Evolutionary conservation across 2,113 vertebrate genomes (phyloP).

Genomic region (Tinamus guttatus): DNA sequence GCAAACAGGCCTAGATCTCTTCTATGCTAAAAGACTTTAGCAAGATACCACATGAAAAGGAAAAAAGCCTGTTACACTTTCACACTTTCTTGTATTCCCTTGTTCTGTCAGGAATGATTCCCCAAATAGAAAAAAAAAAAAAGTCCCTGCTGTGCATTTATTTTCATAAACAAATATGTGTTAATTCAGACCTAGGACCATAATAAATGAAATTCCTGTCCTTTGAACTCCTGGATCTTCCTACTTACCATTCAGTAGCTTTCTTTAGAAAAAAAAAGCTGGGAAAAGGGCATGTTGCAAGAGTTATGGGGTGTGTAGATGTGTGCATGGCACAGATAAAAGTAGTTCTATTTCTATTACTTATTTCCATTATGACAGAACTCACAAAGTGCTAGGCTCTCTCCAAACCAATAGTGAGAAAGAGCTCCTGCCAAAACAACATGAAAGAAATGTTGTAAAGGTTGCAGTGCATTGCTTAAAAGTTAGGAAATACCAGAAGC

Average conservation of each 20-base stretch:
- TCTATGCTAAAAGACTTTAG: not conserved
- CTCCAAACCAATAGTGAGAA: not conserved
- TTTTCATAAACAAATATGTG: not conserved
- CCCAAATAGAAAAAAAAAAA: not conserved
- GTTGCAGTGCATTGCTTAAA: constrained; percentile 26
- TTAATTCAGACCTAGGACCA: not conserved
- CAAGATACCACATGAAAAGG: not conserved
- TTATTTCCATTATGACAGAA: constrained; percentile 42
- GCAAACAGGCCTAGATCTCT: not conserved
- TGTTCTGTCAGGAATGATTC: not conserved
- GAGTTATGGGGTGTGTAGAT: not conserved
- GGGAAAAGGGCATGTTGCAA: not conserved
- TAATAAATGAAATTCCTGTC: not conserved
- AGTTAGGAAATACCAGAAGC: constrained; percentile 33
- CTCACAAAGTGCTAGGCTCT: not conserved
- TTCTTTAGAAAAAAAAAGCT: constrained; percentile 18
- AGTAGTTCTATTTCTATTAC: constrained; percentile 1
- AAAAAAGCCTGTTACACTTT: not conserved
- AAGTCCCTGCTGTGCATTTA: not conserved
- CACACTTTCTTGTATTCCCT: not conserved
- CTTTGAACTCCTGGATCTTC: not conserved
- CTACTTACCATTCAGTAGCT: not conserved
- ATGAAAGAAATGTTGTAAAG: constrained; percentile 34
- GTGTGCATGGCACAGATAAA: constrained; percentile 4
- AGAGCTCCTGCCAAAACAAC: constrained; percentile 28